Base-by-base conservation (phyloP, 2,113 vertebrate species). In the Corythoichthys intestinalis region DNA sequence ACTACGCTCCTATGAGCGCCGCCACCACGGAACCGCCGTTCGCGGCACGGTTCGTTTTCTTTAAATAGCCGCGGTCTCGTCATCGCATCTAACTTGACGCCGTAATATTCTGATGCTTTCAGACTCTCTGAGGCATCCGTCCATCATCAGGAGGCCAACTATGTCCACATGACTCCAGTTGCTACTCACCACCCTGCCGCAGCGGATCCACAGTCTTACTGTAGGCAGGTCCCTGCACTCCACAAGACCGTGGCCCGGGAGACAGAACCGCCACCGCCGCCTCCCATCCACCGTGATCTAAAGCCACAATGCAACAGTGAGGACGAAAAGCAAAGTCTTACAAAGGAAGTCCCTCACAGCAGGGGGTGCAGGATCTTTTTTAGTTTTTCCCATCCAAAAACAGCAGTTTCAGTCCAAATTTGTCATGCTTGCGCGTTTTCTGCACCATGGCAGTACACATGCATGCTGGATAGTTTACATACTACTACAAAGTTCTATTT, bases 1-100 rank as follows among this genome's bases (percentile, higher is more conserved):
- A 87, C 38, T 90, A 90, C 0, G 88, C 89, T 46, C 71, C 83
- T 11, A 90, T 90, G 88, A 89, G 78, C 12, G 82, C 88, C 0
- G 73, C 88, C 59, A 73, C 82, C 70, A 83, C 76, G 0, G 88
- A 89, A 62, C 85, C 86, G 4, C 85, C 85, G 0, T 72, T 78
- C 0, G 72, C 76, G 7, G 46, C 80, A 0, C 71, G 78, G 88
- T 89, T 0, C 35, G 77, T 69, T 35, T 53, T 53, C 1, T 1
- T 11, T 20, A 15, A 49, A 10, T 28, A 9, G 28, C 46, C 2
- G 2, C 8, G 0, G 5, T 13, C 48, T 66, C 37, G 6, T 34
- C 5, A 9, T 56, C 14, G 34, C 1, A 9, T 56, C 53, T 4
- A 34, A 20, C 50, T n/a, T n/a, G 50, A n/a, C 6, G 17, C 6